phyloP scores from a whole-genome alignment of 2,888 invertebrate species.

The Dicycla oo region DNA sequence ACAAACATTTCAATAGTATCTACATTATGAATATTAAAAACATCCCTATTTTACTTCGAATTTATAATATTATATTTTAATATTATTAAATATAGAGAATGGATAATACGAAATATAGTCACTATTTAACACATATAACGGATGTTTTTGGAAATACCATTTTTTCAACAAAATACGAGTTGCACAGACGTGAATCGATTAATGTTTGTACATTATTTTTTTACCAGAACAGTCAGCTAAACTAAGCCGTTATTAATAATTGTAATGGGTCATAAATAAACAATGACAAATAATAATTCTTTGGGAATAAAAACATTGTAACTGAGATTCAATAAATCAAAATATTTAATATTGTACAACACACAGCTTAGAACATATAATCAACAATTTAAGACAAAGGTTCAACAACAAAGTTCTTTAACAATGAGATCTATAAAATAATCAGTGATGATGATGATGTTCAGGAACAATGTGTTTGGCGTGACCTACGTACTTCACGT shows the following conservation, averaged over 20 bases:
- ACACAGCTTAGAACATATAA: conserved; percentile 6
- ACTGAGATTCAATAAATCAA: conserved; percentile 2
- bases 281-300: background rate
- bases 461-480: no score
- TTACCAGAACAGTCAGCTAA: background rate
- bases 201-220: background rate
- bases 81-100: no score
- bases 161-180: no score
- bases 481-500: no score
- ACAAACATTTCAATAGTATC: no score
- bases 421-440: conserved; percentile 5
- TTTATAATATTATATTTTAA: no score
- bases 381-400: conserved; percentile 29
- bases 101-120: no score
- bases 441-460: no score
- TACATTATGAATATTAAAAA: no score
- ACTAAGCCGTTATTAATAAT: background rate
- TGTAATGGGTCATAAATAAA: background rate
- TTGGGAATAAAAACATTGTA: background rate
- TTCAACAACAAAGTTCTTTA: conserved; percentile 34
- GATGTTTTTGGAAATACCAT: background rate
- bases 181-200: background rate
- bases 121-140: no score
- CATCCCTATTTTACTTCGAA: no score
- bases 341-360: conserved; percentile 36